Conservation (phyloP, 2,888 invertebrate genomes). For the Parnassius apollo region DNA sequence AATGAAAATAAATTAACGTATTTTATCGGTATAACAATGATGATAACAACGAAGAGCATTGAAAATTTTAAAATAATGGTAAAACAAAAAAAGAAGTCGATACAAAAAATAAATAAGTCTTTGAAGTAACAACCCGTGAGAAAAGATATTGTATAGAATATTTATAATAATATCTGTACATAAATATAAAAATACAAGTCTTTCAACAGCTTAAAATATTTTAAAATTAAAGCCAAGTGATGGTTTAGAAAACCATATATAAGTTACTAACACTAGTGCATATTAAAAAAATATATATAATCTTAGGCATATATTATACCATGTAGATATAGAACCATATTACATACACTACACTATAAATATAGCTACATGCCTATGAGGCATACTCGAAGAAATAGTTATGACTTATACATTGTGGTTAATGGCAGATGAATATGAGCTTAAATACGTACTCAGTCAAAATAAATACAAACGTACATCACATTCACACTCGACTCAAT, state of each 20-base stretch:
- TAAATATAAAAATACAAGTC: constrained; percentile 34
- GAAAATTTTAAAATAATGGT: constrained; percentile 1
- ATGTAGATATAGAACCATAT: constrained; percentile 33
- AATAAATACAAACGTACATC: constrained; percentile 60
- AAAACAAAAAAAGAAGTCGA: constrained; percentile 3
- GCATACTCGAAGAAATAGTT: constrained; percentile 40
- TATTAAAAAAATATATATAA: constrained; percentile 41
- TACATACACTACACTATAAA: constrained; percentile 35
- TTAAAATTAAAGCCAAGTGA: constrained; percentile 67
- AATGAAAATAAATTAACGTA: constrained; percentile 17
- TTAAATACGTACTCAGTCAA: constrained; percentile 48
- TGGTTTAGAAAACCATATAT: constrained; percentile 41
- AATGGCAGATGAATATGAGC: constrained; percentile 35
- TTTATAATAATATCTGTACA: constrained; percentile 26
- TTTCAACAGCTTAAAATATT: constrained; percentile 56
- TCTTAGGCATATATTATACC: constrained; percentile 41
- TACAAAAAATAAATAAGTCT: constrained; percentile 6
- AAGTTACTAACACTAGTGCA: constrained; percentile 33
- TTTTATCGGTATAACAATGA: constrained; percentile 3
- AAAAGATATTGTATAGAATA: constrained; percentile 23
- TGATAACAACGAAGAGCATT: constrained; percentile 3
- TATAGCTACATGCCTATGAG: constrained; percentile 47
- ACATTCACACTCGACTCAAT: constrained; percentile 48
- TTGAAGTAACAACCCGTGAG: constrained; percentile 24
- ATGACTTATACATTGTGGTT: constrained; percentile 45